Evolutionary conservation across 2,888 invertebrate genomes (phyloP), one percentile per base, ranked within the genome.

Genomic region (Drosophila infuscata): DNA sequence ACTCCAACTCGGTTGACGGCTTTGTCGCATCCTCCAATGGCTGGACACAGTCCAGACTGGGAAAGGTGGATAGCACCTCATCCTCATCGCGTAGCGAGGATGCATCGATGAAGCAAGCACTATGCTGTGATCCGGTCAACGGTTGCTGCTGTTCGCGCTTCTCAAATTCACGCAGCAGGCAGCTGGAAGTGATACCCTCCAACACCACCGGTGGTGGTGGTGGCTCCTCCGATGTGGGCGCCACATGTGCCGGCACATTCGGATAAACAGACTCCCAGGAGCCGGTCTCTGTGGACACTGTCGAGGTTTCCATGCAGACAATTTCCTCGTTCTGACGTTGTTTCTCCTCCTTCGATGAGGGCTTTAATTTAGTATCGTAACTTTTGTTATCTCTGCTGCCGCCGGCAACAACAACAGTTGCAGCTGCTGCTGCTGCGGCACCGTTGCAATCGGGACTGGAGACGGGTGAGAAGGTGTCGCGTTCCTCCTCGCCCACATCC

Each of bases 41-140:
- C 57, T 80, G 80, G 11, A 52, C 64, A 3, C 84, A 82, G 33
- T 91, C 91, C 32, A 91, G 68, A 57, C 88, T 91, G 30, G 89
- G 86, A 74, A 90, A 93, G 1, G 11, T 32, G 1, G 91, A 89
- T 6, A 89, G 74, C 35, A 92, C 88, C 79, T 96, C 95, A 68
- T 94, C 95, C 89, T 97, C 96, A 91, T 97, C 97, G 30, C 95
- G 94, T 75, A 97, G 93, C 89, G 95, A 95, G 9, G 97, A 95
- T 20, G 96, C 97, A 91, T 97, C 96, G 79, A 97, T 97, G 83
- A 97, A 97, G 91, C 96, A 97, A 70, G 95, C 95, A 93, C 91
- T 91, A 20, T 85, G 83, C n/a, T 84, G 91, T 0, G 91, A 91
- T 17, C 88, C 88, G n/a, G 87, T 85, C 68, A 92, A 58, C 25